phyloP scores from a whole-genome alignment of 2,797 vertebrate species.

The Sarcophilus harrisii region DNA sequence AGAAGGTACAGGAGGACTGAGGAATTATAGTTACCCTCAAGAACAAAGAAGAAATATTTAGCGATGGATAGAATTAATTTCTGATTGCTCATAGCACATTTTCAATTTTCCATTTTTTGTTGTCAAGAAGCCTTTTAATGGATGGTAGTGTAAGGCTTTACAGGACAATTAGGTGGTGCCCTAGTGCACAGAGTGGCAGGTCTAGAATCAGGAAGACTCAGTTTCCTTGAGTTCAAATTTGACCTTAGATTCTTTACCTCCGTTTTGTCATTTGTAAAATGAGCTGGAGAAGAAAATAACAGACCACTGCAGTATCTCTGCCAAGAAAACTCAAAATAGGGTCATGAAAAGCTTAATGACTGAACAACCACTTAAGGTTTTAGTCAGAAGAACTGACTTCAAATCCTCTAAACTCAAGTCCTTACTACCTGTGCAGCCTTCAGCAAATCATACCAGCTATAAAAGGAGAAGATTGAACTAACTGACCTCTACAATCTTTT shows the following conservation, averaged over 20 bases:
- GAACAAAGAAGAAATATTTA: background rate
- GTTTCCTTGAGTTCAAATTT: background rate
- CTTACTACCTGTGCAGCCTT: background rate
- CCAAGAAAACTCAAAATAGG: background rate
- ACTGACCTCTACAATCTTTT: background rate
- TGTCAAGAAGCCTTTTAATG: background rate
- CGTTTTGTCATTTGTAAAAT: background rate
- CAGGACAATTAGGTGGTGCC: too few species aligned
- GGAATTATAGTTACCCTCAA: background rate
- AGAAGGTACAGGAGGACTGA: background rate
- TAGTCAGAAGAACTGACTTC: background rate
- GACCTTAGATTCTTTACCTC: background rate
- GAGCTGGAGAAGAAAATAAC: background rate
- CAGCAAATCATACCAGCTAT: background rate
- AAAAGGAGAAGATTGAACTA: background rate
- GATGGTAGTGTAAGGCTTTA: background rate
- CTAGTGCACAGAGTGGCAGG: background rate
- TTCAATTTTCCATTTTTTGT: conserved; percentile 14
- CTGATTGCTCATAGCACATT: background rate
- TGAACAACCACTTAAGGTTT: background rate
- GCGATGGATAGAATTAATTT: background rate
- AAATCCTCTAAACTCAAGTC: background rate
- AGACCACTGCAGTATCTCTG: background rate
- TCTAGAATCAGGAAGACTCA: background rate
- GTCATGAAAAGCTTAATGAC: background rate